A percentile compares a stretch with the other conserved stretches of the same genome.
phyloP scores from a whole-genome alignment of 2,888 invertebrate genomes.

The Andrena flavipes region DNA sequence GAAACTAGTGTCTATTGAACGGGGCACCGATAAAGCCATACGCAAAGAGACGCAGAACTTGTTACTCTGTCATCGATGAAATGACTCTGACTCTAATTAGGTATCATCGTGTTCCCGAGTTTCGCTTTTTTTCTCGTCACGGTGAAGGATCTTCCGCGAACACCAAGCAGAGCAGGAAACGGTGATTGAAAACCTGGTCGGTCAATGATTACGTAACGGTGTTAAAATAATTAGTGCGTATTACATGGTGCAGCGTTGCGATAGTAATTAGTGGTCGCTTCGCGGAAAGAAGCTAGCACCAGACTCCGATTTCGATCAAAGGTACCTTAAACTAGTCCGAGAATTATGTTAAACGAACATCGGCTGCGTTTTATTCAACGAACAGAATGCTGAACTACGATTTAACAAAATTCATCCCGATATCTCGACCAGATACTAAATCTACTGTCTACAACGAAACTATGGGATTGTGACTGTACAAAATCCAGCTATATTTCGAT shows the following conservation, averaged over 20 bases:
- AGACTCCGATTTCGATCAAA: slow-evolving; percentile 37
- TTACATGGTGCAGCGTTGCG: slow-evolving; percentile 64
- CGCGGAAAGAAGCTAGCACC: slow-evolving; percentile 36
- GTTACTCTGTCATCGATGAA: neutral
- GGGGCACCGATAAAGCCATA: slow-evolving; percentile 9
- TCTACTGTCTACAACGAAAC: neutral
- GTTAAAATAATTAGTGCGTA: slow-evolving; percentile 74
- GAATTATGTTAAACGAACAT: neutral
- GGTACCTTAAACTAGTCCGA: slow-evolving; percentile 5
- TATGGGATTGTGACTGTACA: neutral
- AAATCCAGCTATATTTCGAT: neutral
- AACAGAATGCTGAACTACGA: neutral
- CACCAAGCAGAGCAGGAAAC: slow-evolving; percentile 39
- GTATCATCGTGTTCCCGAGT: slow-evolving; percentile 20
- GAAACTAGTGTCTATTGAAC: neutral
- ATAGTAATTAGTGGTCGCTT: slow-evolving; percentile 65
- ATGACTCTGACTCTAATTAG: slow-evolving; percentile 4
- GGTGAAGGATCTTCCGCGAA: slow-evolving; percentile 16
- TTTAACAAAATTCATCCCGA: neutral
- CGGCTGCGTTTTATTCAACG: neutral
- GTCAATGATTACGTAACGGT: slow-evolving; percentile 72
- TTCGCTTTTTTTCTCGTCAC: slow-evolving; percentile 31
- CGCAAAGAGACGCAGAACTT: slow-evolving; percentile 2
- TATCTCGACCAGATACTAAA: neutral
- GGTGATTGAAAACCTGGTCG: slow-evolving; percentile 64